Evolutionary conservation across 2,888 invertebrate genomes (phyloP), one percentile per base, ranked within the genome.

Genomic region (Agrochola lychnidis): DNA sequence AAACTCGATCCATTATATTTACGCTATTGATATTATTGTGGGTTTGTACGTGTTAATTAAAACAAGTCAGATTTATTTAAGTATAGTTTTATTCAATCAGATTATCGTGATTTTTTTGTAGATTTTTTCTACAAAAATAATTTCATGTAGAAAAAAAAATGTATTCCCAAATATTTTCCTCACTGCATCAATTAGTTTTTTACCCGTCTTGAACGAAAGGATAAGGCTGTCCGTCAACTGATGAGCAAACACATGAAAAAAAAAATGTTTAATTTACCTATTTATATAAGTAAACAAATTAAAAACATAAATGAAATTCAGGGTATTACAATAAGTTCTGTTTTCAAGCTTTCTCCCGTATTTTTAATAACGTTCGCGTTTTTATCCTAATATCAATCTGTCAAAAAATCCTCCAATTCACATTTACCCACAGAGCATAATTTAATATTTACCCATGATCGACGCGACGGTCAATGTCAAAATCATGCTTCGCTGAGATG

Each of bases 181-280:
- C 22, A 53, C 7, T 40, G 48, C 19, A 25, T 64, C 36, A 61
- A 42, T 45, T 45, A 30, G 5, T 9, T 22, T 10, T 30, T 14
- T 40, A 51, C 1, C 10, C 42, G 2, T 48, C 4, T 1, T 4
- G 9, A 36, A 48, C 1, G 16, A 10, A 45, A 45, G 19, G 0
- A 19, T 2, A 42, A 7, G 0, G 4, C 25, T 53, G 68, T 53
- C 53, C 22, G 25, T 42, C 40, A 53, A 51, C 25, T 25, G 67
- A 53, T 30, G 53, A 67, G 25, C 14, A 67, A 14, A 40, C 19
- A 53, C 25, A 71, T 53, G 71, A 53, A 72, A 72, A 40, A 25
- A 48, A 19, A 51, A 19, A 19, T 48, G 16, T 19, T 6, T 19
- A 51, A 6, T 19, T 51, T 19, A 51, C 51, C 7, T 51, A 12